A percentile compares a stretch with the other conserved stretches of the same genome.
phyloP scores from a whole-genome alignment of 1,140 invertebrate genomes.

The Teleopsis dalmanni region DNA sequence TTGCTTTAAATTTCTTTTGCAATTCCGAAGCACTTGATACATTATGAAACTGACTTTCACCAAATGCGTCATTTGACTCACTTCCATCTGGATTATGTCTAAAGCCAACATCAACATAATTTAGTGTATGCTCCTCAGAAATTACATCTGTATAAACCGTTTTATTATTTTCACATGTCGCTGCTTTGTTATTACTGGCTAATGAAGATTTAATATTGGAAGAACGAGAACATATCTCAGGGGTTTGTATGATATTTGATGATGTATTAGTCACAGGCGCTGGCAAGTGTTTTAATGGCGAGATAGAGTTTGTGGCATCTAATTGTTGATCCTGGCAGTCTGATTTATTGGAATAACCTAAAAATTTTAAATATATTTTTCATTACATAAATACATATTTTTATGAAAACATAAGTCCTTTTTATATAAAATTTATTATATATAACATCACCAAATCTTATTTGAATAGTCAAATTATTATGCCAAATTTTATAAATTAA shows the following conservation, averaged over 20 bases:
- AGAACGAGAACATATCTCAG: slow-evolving; percentile 51
- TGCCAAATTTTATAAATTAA: too few species aligned
- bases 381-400: too few species aligned
- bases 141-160: neutral
- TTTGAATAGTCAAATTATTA: too few species aligned
- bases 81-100: slow-evolving; percentile 43
- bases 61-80: slow-evolving; percentile 35
- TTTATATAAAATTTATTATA: too few species aligned
- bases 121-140: slow-evolving; percentile 22
- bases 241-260: slow-evolving; percentile 54
- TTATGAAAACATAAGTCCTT: too few species aligned
- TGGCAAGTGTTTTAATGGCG: slow-evolving; percentile 26
- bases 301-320: slow-evolving; percentile 14
- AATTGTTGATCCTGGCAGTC: slow-evolving; percentile 9
- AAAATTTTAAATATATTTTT: too few species aligned
- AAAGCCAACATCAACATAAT: slow-evolving; percentile 43
- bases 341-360: slow-evolving; percentile 13
- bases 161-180: neutral
- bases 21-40: slow-evolving; percentile 34
- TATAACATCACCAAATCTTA: too few species aligned
- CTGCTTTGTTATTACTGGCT: neutral
- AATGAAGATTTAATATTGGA: slow-evolving; percentile 49
- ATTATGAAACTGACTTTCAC: slow-evolving; percentile 37
- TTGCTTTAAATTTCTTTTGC: slow-evolving; percentile 39
- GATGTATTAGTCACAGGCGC: slow-evolving; percentile 44